A percentile compares a stretch with the other conserved stretches of the same genome.
These are phyloP conservation scores for Desmodus rotundus DNA, from an alignment of 2,113 vertebrate species.

Conservation along the genomic window DNA sequence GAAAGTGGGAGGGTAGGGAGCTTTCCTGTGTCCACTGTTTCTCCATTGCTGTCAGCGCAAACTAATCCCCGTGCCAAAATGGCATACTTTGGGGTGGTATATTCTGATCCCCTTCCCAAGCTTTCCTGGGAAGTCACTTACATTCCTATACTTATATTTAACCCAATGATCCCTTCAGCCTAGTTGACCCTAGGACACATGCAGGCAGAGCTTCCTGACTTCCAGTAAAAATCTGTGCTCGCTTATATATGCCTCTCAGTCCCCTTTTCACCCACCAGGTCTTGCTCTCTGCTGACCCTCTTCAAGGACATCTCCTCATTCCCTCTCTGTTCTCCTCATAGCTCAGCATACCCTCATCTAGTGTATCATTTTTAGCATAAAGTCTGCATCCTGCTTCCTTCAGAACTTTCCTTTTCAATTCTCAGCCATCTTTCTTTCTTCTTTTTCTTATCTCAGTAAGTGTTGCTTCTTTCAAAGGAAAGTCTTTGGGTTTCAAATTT, in stretches of 20 bases:
- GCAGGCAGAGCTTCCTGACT: neutral
- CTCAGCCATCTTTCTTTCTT: neutral
- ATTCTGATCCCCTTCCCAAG: neutral
- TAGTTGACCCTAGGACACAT: neutral
- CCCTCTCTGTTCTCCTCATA: neutral
- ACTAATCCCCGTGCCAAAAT: neutral
- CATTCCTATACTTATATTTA: neutral
- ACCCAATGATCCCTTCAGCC: neutral
- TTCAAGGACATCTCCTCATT: neutral
- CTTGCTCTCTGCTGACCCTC: neutral
- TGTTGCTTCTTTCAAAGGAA: neutral
- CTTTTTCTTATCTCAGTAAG: neutral
- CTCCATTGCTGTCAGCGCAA: neutral
- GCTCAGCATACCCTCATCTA: neutral
- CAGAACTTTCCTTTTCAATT: neutral
- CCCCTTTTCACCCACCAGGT: neutral
- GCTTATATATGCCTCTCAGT: neutral
- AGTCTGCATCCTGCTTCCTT: neutral
- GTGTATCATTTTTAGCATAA: neutral
- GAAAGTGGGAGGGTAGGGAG: neutral
- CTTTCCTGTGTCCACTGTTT: neutral
- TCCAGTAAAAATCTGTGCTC: neutral
- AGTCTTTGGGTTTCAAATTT: neutral
- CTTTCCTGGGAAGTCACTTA: neutral
- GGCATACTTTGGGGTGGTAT: neutral